phyloP scores from a whole-genome alignment of 2,797 vertebrate species.

The Poeciliopsis paucimaculata region DNA sequence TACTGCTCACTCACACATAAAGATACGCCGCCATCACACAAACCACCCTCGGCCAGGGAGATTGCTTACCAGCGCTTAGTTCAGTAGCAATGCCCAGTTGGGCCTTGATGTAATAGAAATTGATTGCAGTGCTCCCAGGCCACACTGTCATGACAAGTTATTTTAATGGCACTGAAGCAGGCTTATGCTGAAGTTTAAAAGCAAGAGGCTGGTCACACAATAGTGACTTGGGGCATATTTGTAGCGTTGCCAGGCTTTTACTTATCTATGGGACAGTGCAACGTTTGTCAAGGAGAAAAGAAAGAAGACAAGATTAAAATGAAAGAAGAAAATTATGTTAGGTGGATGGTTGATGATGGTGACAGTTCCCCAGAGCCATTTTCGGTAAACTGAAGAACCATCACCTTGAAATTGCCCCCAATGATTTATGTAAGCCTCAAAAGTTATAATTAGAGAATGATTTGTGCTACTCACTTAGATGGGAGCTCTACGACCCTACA shows the following conservation, averaged over 20 bases:
- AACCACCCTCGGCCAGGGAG: conserved; percentile 50
- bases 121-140: conserved; percentile 73
- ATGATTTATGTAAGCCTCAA: conserved; percentile 25
- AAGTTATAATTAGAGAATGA: conserved; percentile 71
- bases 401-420: conserved; percentile 16
- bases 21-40: conserved; percentile 15
- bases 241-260: conserved; percentile 43
- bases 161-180: conserved; percentile 73
- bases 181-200: conserved; percentile 72
- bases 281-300: conserved; percentile 8
- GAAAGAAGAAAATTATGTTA: conserved; percentile 27
- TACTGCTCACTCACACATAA: conserved; percentile 22
- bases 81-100: conserved; percentile 61
- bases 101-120: conserved; percentile 79
- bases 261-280: conserved; percentile 58
- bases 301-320: conserved; percentile 11
- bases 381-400: conserved; percentile 31
- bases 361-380: conserved; percentile 36
- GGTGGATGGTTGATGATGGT: conserved; percentile 9
- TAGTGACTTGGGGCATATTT: conserved; percentile 56
- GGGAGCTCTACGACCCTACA: conserved; percentile 35
- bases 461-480: conserved; percentile 63
- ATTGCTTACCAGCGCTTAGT: conserved; percentile 71
- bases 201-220: conserved; percentile 28
- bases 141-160: conserved; percentile 77